Base-by-base conservation (phyloP, 2,113 vertebrate species). In the Telmatochromis brichardi region DNA sequence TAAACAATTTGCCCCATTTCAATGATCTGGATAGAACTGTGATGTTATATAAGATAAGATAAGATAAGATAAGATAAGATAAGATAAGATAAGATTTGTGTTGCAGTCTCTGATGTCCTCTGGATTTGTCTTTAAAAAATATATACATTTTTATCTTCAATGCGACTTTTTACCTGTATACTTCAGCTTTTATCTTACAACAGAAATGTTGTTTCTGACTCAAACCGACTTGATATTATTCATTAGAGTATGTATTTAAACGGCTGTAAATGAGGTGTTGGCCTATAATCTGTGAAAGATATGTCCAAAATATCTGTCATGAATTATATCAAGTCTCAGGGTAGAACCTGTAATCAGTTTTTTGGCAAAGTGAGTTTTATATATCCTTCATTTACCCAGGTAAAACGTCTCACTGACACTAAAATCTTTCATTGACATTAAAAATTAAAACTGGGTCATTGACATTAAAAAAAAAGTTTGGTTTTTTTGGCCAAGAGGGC, bases 401-500 rank as follows among this genome's bases (percentile, higher is more conserved):
- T 65, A 37, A 65, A 65, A 65, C 17, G 31, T 65, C 17, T 65
- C 60, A 37, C 31, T 65, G 31, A n/a, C 17, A 37, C 31, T 37
- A 65, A 65, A 65, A 37, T n/a, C 0, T 37, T 65, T 65, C 3
- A 65, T 37, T 65, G 60, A 37, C 31, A 65, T 65, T 12, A n/a
- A 65, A 2, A 60, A 31, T 60, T 31, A 33, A 31, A 60, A 33
- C 57, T 60, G 57, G 57, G 57, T 60, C 28, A 60, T 8, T 33
- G 28, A 31, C 8, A 31, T 58, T 31, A 3, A 35, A 63, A 60
- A 53, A 63, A 65, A 35, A 17, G 9, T n/a, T 63, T 35, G 9
- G 0, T 4, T 12, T 21, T n/a, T 37, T n/a, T 13, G 17, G 60
- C 10, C 60, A 65, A 65, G 1, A 13, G 10, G 19, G 33, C 19